Evolutionary conservation across 2,113 vertebrate genomes (phyloP).

Genomic region (Poeciliopsis turrubarensis): DNA sequence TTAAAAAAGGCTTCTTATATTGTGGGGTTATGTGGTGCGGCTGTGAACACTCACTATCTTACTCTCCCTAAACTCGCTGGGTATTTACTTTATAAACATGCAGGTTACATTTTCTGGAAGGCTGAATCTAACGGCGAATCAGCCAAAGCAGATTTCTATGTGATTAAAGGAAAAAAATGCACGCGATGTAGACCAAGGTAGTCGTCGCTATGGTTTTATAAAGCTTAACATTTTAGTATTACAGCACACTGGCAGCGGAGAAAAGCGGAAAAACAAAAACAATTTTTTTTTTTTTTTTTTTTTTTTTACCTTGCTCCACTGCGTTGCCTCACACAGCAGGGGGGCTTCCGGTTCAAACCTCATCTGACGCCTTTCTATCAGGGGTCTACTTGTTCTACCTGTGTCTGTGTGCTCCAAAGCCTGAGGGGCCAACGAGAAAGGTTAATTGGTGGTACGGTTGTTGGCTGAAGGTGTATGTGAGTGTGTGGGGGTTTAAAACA

Average conservation of each 20-base stretch:
- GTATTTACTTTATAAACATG: background rate
- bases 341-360: background rate
- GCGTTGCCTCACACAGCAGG: background rate
- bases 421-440: background rate
- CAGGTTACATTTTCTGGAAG: too few species aligned
- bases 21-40: too few species aligned
- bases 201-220: background rate
- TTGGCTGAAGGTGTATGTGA: background rate
- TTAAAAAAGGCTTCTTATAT: too few species aligned
- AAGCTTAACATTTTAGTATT: background rate
- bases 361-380: background rate
- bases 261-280: background rate
- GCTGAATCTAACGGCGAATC: too few species aligned
- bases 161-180: too few species aligned
- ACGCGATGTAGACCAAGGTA: too few species aligned
- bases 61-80: background rate
- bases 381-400: background rate
- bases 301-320: background rate
- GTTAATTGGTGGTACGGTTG: slow-evolving; percentile 1
- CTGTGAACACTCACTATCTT: background rate
- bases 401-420: background rate
- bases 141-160: too few species aligned
- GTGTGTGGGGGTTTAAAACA: background rate
- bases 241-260: background rate
- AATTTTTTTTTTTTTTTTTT: background rate